phyloP scores from a whole-genome alignment of 2,888 invertebrate species.

The Orchestes rusci region DNA sequence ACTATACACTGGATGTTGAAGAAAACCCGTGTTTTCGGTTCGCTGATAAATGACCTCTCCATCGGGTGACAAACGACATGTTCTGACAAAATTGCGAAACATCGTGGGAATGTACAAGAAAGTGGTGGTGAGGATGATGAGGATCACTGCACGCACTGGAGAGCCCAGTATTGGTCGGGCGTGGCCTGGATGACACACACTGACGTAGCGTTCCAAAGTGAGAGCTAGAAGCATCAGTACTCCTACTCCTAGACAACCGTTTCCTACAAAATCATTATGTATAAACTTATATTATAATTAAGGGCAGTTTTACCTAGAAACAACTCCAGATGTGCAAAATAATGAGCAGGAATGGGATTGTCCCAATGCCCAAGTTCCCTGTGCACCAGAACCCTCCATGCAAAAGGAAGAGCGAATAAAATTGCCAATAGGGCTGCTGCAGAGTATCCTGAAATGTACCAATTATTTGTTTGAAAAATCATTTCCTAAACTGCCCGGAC shows the following conservation, averaged over 20 bases:
- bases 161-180: conserved; percentile 55
- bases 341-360: conserved; percentile 58
- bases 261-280: conserved; percentile 50
- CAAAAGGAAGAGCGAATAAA: conserved; percentile 61
- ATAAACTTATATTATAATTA: background rate
- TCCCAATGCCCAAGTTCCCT: conserved; percentile 60
- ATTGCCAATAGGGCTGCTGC: conserved; percentile 68
- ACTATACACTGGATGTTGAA: conserved; percentile 40
- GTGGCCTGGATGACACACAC: conserved; percentile 66
- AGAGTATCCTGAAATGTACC: conserved; percentile 66
- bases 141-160: conserved; percentile 55
- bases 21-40: conserved; percentile 37
- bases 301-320: conserved; percentile 43
- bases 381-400: conserved; percentile 58
- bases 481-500: no score
- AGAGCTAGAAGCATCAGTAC: conserved; percentile 69
- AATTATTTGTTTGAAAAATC: no score
- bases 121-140: conserved; percentile 59
- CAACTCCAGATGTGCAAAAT: conserved; percentile 62
- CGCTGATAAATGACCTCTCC: conserved; percentile 52
- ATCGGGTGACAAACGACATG: conserved; percentile 39
- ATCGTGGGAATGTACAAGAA: conserved; percentile 62
- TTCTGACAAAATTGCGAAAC: conserved; percentile 39
- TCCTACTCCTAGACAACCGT: conserved; percentile 66
- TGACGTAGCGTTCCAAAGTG: conserved; percentile 66